A percentile compares a stretch with the other conserved stretches of the same genome.
Evolutionary conservation across 2,113 vertebrate species (phyloP).

Genomic region (Chrysemys picta): DNA sequence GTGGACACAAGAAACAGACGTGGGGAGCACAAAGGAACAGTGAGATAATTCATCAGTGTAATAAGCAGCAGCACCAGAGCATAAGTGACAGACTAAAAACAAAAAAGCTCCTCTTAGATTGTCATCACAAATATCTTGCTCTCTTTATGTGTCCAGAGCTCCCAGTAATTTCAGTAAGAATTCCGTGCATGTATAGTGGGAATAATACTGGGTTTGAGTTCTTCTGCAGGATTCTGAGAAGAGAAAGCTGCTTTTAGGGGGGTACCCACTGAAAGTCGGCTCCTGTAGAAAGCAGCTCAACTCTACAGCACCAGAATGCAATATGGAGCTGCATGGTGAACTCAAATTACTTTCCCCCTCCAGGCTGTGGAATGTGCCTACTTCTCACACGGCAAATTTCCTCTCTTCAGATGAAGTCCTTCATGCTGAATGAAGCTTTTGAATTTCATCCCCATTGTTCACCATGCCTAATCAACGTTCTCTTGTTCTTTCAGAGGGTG

Average conservation of each 20-base stretch:
- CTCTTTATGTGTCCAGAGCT: not conserved
- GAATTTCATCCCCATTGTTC: constrained; percentile 65
- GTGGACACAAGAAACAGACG: constrained; percentile 6
- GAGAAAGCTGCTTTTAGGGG: not conserved
- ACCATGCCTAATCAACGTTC: constrained; percentile 46
- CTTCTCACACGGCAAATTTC: constrained; percentile 36
- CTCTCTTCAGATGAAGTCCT: constrained; percentile 55
- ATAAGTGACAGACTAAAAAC: not conserved
- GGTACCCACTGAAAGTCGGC: not conserved
- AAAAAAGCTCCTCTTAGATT: not conserved
- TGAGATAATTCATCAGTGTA: not conserved
- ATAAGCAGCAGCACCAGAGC: not conserved
- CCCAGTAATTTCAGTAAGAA: accelerated
- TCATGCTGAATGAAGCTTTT: constrained; percentile 74
- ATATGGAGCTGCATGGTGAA: accelerated
- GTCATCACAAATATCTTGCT: not conserved
- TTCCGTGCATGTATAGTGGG: accelerated
- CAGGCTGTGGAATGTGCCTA: constrained; percentile 25
- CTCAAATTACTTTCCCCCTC: not conserved
- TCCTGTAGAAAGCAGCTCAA: accelerated
- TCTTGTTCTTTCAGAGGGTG: constrained; percentile 47
- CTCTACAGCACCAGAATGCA: not conserved
- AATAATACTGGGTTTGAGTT: not conserved
- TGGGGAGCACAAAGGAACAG: not conserved
- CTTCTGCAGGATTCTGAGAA: not conserved